Percentiles rank a stretch among this genome's conserved stretches.
These are phyloP conservation scores for Calidris pygmaea DNA, from an alignment of 2,113 vertebrate species.

Conservation along the genomic window DNA sequence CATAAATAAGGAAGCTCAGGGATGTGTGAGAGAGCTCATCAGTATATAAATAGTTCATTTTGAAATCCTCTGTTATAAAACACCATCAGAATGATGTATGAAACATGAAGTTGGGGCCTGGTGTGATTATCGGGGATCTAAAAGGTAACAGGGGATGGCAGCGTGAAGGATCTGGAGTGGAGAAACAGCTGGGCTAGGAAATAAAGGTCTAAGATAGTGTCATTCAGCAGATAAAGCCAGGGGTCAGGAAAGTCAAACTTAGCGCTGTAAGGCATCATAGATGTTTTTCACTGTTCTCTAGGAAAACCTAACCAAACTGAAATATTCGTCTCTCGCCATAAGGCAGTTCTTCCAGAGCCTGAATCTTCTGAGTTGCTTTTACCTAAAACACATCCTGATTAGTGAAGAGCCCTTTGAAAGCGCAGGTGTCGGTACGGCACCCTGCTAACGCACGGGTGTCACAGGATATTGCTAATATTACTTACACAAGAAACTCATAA, in stretches of 20 bases:
- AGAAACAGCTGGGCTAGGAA: background rate
- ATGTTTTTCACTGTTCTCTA: background rate
- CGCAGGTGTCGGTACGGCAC: background rate
- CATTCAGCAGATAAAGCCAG: background rate
- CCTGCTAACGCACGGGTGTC: background rate
- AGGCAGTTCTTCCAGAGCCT: background rate
- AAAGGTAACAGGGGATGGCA: background rate
- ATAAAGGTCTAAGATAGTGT: background rate
- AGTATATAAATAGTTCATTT: background rate
- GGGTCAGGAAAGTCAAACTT: background rate
- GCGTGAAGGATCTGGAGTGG: background rate
- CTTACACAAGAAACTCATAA: background rate
- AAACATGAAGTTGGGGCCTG: background rate
- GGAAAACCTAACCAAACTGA: background rate
- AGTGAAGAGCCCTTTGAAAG: background rate
- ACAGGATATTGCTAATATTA: background rate
- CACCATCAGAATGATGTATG: background rate
- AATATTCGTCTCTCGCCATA: background rate
- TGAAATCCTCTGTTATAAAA: background rate
- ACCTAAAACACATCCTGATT: background rate
- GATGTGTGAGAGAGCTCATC: background rate
- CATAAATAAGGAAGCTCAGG: background rate
- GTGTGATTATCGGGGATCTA: background rate
- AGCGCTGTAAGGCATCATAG: background rate
- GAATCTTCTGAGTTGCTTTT: background rate